A percentile compares a stretch with the other conserved stretches of the same genome.
phyloP scores from a whole-genome alignment of 2,113 vertebrate genomes.

The Mobula birostris region DNA sequence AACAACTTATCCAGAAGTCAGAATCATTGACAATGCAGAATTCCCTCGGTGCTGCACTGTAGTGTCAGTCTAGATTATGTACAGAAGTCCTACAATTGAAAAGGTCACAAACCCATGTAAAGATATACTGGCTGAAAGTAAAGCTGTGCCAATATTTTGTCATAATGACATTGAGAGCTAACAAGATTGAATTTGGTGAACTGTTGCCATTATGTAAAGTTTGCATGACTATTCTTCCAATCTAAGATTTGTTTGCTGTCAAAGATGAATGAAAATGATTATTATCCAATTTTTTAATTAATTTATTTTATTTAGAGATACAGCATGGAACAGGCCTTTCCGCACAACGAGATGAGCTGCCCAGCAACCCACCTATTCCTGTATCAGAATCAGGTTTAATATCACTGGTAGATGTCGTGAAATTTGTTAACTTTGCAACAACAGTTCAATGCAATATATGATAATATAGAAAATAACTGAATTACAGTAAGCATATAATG shows the following conservation, averaged over 20 bases:
- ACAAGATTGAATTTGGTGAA: background rate
- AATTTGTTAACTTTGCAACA: too few relatives aligned
- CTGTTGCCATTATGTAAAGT: background rate
- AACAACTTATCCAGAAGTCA: background rate
- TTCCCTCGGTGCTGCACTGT: background rate
- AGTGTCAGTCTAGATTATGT: background rate
- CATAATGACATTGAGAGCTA: background rate
- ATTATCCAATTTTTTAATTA: too few relatives aligned
- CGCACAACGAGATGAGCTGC: too few relatives aligned
- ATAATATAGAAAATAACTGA: too few relatives aligned
- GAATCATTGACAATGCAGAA: constrained; percentile 13
- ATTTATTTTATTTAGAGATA: too few relatives aligned
- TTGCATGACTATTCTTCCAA: background rate
- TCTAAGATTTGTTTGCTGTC: background rate
- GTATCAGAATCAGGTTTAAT: too few relatives aligned
- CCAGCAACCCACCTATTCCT: too few relatives aligned
- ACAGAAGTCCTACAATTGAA: background rate
- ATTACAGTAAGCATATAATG: too few relatives aligned
- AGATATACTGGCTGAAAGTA: background rate
- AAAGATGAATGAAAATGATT: background rate
- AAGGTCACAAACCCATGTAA: background rate
- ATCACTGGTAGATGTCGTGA: too few relatives aligned
- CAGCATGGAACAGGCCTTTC: too few relatives aligned
- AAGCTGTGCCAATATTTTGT: background rate
- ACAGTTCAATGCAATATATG: too few relatives aligned